Base-by-base conservation (phyloP, 1,140 invertebrate genomes). In the Proales similis region DNA sequence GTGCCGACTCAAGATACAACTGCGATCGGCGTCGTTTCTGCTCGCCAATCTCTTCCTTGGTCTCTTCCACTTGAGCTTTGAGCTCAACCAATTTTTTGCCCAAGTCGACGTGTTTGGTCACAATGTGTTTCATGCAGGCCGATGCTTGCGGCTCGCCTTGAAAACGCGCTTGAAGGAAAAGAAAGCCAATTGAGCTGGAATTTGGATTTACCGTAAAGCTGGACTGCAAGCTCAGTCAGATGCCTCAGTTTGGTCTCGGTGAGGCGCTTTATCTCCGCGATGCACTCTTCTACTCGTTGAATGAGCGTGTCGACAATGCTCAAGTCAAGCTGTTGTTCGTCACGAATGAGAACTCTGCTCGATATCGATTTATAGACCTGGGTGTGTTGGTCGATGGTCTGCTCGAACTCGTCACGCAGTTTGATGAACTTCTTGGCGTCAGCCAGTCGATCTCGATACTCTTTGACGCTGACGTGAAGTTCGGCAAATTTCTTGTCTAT, bases 331-430 rank as follows among this genome's bases (percentile, higher is more conserved):
- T 80, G 81, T 2, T 84, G 82, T n/a, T 76, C 73, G 0, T 82
- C 81, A 1, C 84, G 81, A 67, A 81, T 82, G 64, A 82, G 77
- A 1, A 84, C 82, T 42, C 86, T 81, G 2, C 79, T 77, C 42
- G 85, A 80, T 20, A 87, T 70, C n/a, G n/a, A n/a, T n/a, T n/a
- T n/a, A n/a, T n/a, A n/a, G n/a, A 87, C 71, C 68, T 81, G 81
- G 65, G 81, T 85, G 3, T 83, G 84, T 70, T 86, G 81, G 66
- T 79, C 81, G 68, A 85, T 84, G 84, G 85, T 87, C 63, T 81
- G 79, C 70, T 85, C 84, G 24, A 82, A 81, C 75, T 82, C 80
- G 66, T 82, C 80, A 26, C 81, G 73, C 9, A 81, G 68, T 17
- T 72, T 78, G 69, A 79, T 82, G 69, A 81, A 83, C 47, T 78